Base-by-base conservation (phyloP, 23 tunicate species). In the Halocynthia aurantium region DNA sequence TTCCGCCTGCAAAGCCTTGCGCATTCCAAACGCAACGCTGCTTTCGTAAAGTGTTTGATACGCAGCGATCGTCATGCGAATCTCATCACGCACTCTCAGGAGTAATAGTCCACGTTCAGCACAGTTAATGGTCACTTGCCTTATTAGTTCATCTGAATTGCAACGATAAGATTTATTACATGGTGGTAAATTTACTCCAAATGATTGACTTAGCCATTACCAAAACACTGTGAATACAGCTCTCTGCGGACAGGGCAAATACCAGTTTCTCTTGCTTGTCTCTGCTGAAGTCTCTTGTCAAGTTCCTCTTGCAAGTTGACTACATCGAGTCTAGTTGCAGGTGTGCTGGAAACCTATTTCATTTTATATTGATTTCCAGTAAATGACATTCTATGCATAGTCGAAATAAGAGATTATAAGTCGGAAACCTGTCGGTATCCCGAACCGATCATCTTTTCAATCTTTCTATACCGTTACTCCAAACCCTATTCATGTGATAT, bases 181-280 rank as follows among this genome's bases (percentile, higher is more conserved):
- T 58, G 15, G 15, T n/a, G 17, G 17, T 58, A 58, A 58, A 58
- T 58, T 58, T 58, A 13, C 44, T 31, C 44, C 2, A 31, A 31
- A 31, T 31, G 44, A 31, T 0, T 31, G 44, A 63, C 52, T 8
- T 76, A 13, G 22, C 0, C 19, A 82, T 62, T 77, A 86, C 95
- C 99, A 79, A 96, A 96, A 51, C 96, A 91, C 72, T 96, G 99
- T 51, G 91, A 85, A 86, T 96, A 96, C 7, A 96, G 82, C 80
- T 96, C 99, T 10, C 99, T 77, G 78, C 99, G 76, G 53, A 96
- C 95, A 13, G 99, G 99, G 57, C 99, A 96, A 20, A 96, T 96
- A 40, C 99, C 99, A 19, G 99, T 96, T 82, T 96, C 99, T 70
- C 99, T 78, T 51, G 99, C 99, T 77, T 96, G 96, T 65, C 99